Evolutionary conservation across 2,797 vertebrate species (phyloP), one percentile per base, ranked within the genome.

Genomic region (Danio jaintianensis): DNA sequence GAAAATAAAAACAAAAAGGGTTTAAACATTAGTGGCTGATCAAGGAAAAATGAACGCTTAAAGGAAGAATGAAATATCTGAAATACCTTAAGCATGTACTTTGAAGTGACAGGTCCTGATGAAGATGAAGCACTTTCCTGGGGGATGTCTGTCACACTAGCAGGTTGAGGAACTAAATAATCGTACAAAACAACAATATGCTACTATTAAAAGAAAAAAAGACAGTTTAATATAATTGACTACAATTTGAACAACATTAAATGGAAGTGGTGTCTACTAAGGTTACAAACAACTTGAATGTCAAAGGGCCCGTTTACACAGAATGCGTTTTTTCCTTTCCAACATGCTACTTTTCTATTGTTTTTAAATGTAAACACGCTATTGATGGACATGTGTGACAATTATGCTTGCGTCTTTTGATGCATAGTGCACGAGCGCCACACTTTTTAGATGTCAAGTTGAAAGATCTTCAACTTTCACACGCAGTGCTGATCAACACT

Each of bases 11-110:
- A 61, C 15, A 61, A 52, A 63, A 50, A 18, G 7, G 0, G 18
- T 16, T 73, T 59, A 7, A 47, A 58, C 7, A 9, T 72, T 13
- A 61, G 20, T 1, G 7, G 6, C n/a, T 7, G 10, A 7, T 45
- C 13, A 36, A 29, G 22, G 15, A 4, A 4, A 62, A 79, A 55
- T 29, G 20, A 47, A 73, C 12, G 22, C 18, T 43, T 43, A 6
- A 47, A 50, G 52, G 0, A 43, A 53, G 53, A 55, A 47, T 47
- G 0, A 20, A 20, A 52, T 12, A 7, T 8, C 8, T 38, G 2
- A 42, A 91, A 79, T 67, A 97, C 98, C 94, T 96, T 97, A n/a
- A 97, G 95, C 87, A 96, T 95, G 84, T 96, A 96, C 10, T 92
- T 91, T 82, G 86, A 86, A n/a, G 88, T 87, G 13, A 74, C 67